Percentiles rank a stretch among this genome's conserved stretches.
These are phyloP conservation scores for Mythimna albipuncta DNA, from an alignment of 2,888 invertebrate genomes.

Conservation along the genomic window DNA sequence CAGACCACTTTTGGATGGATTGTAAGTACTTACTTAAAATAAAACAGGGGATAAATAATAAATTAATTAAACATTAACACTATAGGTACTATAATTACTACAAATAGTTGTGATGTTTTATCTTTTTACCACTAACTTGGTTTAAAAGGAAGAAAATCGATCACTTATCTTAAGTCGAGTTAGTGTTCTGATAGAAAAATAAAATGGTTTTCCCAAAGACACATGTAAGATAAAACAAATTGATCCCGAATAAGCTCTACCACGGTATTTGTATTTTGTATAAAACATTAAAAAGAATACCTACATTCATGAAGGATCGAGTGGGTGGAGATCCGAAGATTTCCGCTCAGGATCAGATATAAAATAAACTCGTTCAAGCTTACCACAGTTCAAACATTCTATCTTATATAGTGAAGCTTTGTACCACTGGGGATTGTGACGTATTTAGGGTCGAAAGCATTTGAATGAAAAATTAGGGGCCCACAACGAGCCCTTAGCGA, in stretches of 20 bases:
- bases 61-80: too few relatives aligned
- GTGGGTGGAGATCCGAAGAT: neutral
- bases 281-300: conserved; percentile 26
- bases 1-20: too few relatives aligned
- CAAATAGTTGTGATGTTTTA: too few relatives aligned
- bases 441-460: too few relatives aligned
- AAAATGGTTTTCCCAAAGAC: neutral
- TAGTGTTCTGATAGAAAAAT: neutral
- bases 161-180: neutral
- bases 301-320: neutral
- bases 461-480: too few relatives aligned
- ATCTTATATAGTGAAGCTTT: conserved; percentile 18
- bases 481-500: too few relatives aligned
- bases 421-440: conserved; percentile 11
- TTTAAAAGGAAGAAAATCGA: too few relatives aligned
- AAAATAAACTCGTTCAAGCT: conserved; percentile 45
- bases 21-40: too few relatives aligned
- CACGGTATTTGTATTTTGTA: conserved; percentile 1
- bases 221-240: conserved; percentile 8
- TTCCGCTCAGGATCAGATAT: conserved; percentile 27
- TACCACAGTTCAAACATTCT: conserved; percentile 37
- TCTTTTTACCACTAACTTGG: too few relatives aligned
- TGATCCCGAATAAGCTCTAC: neutral
- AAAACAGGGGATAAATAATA: too few relatives aligned
- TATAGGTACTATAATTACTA: too few relatives aligned